A percentile compares a stretch with the other conserved stretches of the same genome.
Conservation (phyloP, 1,140 invertebrate genomes). For the Drosophila serrata region DNA sequence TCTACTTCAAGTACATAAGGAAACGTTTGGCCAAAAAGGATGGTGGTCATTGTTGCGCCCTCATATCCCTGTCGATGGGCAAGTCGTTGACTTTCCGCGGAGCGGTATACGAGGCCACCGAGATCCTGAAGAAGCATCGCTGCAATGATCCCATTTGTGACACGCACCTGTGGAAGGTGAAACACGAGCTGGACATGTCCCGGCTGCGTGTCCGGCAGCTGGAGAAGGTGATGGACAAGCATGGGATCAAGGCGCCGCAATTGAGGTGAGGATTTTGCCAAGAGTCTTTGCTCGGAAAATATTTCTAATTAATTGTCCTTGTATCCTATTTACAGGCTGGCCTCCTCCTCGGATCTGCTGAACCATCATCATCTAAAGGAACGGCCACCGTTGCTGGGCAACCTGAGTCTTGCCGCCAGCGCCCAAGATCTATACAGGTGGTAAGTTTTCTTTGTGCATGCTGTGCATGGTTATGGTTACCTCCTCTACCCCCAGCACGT, state of each 20-base stretch:
- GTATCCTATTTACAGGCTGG: slow-evolving; percentile 61
- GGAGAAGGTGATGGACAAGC: slow-evolving; percentile 92
- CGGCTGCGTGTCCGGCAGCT: slow-evolving; percentile 93
- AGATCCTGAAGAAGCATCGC: slow-evolving; percentile 87
- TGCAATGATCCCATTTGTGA: slow-evolving; percentile 94
- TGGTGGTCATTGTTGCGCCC: slow-evolving; percentile 94
- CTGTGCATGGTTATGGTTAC: slow-evolving; percentile 1
- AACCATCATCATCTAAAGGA: slow-evolving; percentile 84
- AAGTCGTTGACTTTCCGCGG: slow-evolving; percentile 95
- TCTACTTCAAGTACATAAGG: slow-evolving; percentile 97
- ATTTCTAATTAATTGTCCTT: background rate
- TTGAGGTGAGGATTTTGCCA: slow-evolving; percentile 84
- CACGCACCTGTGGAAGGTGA: slow-evolving; percentile 94
- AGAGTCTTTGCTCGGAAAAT: background rate
- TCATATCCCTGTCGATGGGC: slow-evolving; percentile 94
- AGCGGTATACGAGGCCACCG: slow-evolving; percentile 93
- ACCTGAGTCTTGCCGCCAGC: slow-evolving; percentile 85
- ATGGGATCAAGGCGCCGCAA: slow-evolving; percentile 91
- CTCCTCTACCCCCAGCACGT: background rate
- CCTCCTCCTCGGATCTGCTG: slow-evolving; percentile 85
- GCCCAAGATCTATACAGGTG: slow-evolving; percentile 86
- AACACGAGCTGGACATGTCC: slow-evolving; percentile 94
- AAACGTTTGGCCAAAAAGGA: slow-evolving; percentile 95
- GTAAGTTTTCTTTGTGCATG: slow-evolving; percentile 78
- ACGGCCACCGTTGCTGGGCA: slow-evolving; percentile 80